Base-by-base conservation (phyloP, 1,140 invertebrate species). In the Drosophila tsacasi region DNA sequence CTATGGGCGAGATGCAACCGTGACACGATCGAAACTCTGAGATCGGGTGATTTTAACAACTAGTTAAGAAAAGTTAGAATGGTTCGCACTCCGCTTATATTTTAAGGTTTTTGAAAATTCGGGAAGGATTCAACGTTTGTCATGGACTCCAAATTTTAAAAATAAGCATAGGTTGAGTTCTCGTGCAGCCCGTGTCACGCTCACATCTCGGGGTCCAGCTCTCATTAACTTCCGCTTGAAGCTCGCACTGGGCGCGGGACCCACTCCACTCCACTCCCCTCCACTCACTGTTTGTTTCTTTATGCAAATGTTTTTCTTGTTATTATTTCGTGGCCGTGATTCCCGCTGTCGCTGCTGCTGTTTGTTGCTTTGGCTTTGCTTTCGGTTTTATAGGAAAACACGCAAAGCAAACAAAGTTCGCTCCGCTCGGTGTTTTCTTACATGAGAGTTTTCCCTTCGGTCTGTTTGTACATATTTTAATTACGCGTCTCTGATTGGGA, bases 281-380 rank as follows among this genome's bases (percentile, higher is more conserved):
- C 63, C 50, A 25, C 50, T 50, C 25, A 19, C 74, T 71, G 81
- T 87, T 91, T 87, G 81, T 91, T 87, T 83, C 78, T 87, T 91
- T 91, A 91, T 91, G 89, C 89, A 91, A 90, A 91, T 91, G 78
- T 81, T 91, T 82, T 83, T 91, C 79, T 86, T 91, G 76, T 86
- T 83, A 79, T 90, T 91, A 91, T 83, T 91, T 66, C 80, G 59
- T 46, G 80, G 57, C 58, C 69, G 79, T 71, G 72, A 73, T 54
- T 69, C 72, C 50, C 60, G 68, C 37, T 69, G 66, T 57, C 66
- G 66, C 44, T 54, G 61, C 35, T 73, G 57, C 37, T 82, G 74
- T 79, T 59, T 65, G 57, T 63, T 60, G 54, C 68, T 52, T 62
- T 72, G 66, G 47, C 52, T 75, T 73, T 84, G 49, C 54, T 82